Conservation (phyloP, 2,113 vertebrate genomes). For the Grallaria varia region DNA sequence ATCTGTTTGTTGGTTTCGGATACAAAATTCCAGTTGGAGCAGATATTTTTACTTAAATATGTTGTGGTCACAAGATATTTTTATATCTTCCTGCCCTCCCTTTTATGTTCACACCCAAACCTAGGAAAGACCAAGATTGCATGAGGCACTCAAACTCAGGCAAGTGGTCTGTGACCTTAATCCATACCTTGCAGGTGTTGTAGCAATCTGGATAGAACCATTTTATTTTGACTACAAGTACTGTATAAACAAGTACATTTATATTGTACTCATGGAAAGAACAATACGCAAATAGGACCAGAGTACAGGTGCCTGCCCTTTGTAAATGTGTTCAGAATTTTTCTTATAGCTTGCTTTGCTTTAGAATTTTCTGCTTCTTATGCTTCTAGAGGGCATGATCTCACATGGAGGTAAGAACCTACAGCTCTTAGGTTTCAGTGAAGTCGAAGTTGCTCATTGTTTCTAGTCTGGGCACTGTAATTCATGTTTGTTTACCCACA, state of each 20-base stretch:
- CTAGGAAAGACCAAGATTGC: not conserved
- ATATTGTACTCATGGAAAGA: slow-evolving; percentile 13
- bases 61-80: not conserved
- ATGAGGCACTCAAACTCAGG: not conserved
- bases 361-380: slow-evolving; percentile 17
- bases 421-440: not conserved
- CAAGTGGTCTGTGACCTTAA: not conserved
- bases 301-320: slow-evolving; percentile 1
- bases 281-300: slow-evolving; percentile 38
- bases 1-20: slow-evolving; percentile 61
- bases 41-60: slow-evolving; percentile 10
- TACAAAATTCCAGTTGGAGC: slow-evolving; percentile 57
- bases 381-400: not conserved
- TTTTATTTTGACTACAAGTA: slow-evolving; percentile 4
- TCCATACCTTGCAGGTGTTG: not conserved
- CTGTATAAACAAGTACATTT: not conserved
- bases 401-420: not conserved
- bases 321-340: slow-evolving; percentile 37
- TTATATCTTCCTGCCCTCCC: not conserved
- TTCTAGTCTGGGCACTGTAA: not conserved
- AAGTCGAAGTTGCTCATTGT: not conserved
- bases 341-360: slow-evolving; percentile 28
- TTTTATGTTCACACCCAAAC: not conserved
- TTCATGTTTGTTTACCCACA: slow-evolving; percentile 29
- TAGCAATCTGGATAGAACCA: not conserved